Evolutionary conservation across 2,888 invertebrate genomes (phyloP), one percentile per base, ranked within the genome.

Genomic region (Barypeithes pellucidus): DNA sequence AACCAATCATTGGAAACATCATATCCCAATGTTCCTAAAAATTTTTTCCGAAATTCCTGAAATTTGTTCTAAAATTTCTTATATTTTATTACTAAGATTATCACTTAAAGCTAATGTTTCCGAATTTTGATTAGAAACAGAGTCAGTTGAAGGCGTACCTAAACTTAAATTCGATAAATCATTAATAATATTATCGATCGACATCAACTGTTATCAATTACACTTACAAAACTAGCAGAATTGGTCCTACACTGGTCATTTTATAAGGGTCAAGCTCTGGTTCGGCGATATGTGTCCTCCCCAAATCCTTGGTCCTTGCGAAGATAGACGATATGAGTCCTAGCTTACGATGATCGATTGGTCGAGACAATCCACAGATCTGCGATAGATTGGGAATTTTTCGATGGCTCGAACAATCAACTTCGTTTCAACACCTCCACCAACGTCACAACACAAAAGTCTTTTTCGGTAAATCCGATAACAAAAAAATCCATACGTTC

Each of bases 281-380:
- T n/a, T n/a, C n/a, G n/a, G n/a, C n/a, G n/a, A n/a, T n/a, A n/a
- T n/a, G n/a, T n/a, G 36, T 43, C 14, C 9, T 50, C 7, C 12
- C 50, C 36, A 63, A 63, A 33, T n/a, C 47, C n/a, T 47, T 47
- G 29, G 33, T 47, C 14, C 45, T 16, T 45, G 45, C 45, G 16
- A 45, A 16, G 16, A 47, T 47, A 20, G 22, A 11, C 47, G 14
- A 47, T 47, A 8, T 18, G 7, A 20, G 47, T 22, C 47, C 22
- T 47, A 47, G 9, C 22, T 22, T 47, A 12, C 47, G 47, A 47
- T 47, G 47, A 47, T 47, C 22, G 11, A 20, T 14, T 47, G 47
- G 20, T 20, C 11, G 20, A 47, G 22, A 20, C 20, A 20, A 47
- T 47, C 47, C 47, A 47, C 47, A 47, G 22, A 11, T 47, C 20